Evolutionary conservation across 2,113 vertebrate species (phyloP), one percentile per base, ranked within the genome.

Genomic region (Raja brachyura): DNA sequence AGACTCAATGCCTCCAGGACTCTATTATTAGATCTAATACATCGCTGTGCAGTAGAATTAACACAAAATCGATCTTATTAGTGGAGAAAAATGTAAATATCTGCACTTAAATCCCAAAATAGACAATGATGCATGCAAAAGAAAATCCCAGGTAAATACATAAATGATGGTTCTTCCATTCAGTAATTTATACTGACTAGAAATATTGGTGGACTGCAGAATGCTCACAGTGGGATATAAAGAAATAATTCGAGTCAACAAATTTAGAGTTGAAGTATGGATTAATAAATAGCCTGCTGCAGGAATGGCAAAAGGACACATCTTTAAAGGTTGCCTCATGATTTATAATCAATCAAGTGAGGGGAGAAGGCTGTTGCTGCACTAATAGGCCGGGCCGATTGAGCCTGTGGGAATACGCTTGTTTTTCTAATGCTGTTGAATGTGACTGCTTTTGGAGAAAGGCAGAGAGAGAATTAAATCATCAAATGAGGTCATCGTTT

Each of bases 401-500:
- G 28, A 7, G 14, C 83, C 83, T 14, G 14, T 31, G 83, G 83
- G 83, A 88, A 88, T 88, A 31, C 11, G 31, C 2, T 63, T 88
- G 59, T 92, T 92, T 73, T 48, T 92, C 68, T 73, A 92, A 92
- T 92, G 33, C 33, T 54, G 33, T 74, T 14, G 66, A 92, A 39
- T 28, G 33, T 74, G 73, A 20, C 68, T 92, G 90, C 90, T 73
- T 92, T 73, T 92, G 66, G 22, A 70, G 68, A 5, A 70, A 48
- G 66, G 56, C 61, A 66, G 85, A n/a, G 68, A 14, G 70, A 92
- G 66, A 92, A 92, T 92, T 92, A 54, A 92, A 74, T 92, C 90
- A 73, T 92, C 90, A 92, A 73, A 33, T 92, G 66, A 92, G 90
- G 33, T 92, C 90, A 92, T 92, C 66, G 28, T 92, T 92, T 92